phyloP scores from a whole-genome alignment of 2,113 vertebrate species.

The Cygnus buccinator region DNA sequence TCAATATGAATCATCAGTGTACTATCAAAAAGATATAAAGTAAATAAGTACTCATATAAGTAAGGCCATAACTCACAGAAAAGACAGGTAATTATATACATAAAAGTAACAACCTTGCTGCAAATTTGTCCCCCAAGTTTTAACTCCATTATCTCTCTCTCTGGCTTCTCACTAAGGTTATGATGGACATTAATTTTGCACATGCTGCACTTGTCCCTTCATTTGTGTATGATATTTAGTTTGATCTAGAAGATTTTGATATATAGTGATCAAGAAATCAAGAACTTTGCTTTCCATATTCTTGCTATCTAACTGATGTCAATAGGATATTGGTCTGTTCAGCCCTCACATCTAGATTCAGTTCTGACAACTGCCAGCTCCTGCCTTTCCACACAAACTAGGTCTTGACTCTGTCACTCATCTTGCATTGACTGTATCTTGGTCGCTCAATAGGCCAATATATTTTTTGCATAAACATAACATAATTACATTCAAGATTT shows the following conservation, averaged over 20 bases:
- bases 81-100: background rate
- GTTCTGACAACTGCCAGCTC: background rate
- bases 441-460: background rate
- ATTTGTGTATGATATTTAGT: background rate
- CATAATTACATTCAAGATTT: background rate
- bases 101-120: background rate
- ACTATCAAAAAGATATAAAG: conserved; percentile 30
- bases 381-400: background rate
- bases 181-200: background rate
- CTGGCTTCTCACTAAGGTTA: background rate
- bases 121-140: background rate
- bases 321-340: background rate
- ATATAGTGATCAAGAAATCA: background rate
- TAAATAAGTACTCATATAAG: conserved; percentile 16
- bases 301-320: background rate
- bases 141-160: conserved; percentile 14
- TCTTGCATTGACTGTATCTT: background rate
- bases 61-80: conserved; percentile 9
- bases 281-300: background rate
- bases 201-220: background rate
- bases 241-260: conserved; percentile 1
- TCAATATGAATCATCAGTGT: conserved; percentile 35
- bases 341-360: background rate
- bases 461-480: background rate
- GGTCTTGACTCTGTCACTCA: background rate